Evolutionary conservation across 2,888 invertebrate species (phyloP), one percentile per base, ranked within the genome.

Genomic region (Drosophila cyrtoloma): DNA sequence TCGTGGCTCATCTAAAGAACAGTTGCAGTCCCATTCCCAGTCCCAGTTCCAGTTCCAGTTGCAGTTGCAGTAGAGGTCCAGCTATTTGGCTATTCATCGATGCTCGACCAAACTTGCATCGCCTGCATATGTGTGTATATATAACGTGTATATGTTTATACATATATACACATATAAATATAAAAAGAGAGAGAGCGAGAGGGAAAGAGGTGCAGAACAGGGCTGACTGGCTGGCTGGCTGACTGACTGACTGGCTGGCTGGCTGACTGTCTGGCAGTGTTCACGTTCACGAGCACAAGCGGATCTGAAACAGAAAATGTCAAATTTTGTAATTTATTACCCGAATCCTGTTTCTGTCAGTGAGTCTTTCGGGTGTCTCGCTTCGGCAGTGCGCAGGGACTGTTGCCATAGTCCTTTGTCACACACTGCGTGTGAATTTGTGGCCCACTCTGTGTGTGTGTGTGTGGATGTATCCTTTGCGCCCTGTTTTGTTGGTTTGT

Each of bases 251-350:
- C 61, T 70, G 71, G 42, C 64, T 63, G 67, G 35, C 65, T 74
- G 71, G 50, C 67, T 66, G 53, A 67, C 14, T 57, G 37, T 47
- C 57, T 56, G 57, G 57, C 57, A 28, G 32, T 32, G 71, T 72
- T 81, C 85, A 84, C 87, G 83, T 84, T 82, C 89, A 86, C 77
- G 85, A 84, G 81, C 77, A 69, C 86, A 91, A 91, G 86, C 92
- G 91, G 92, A 92, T 91, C 92, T 91, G 86, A 91, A 92, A 90
- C 93, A 92, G 92, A 92, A 92, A 92, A 92, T 93, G 93, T 93
- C 93, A 93, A 93, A 92, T 91, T 92, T 92, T 91, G 85, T 93
- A 93, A 93, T 93, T 93, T 93, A 93, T 93, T 92, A 92, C 93
- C 91, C 86, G 89, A 91, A 92, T 92, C 91, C 92, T 92, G 93